phyloP scores from a whole-genome alignment of 2,797 vertebrate genomes.

The Pitangus sulphuratus region DNA sequence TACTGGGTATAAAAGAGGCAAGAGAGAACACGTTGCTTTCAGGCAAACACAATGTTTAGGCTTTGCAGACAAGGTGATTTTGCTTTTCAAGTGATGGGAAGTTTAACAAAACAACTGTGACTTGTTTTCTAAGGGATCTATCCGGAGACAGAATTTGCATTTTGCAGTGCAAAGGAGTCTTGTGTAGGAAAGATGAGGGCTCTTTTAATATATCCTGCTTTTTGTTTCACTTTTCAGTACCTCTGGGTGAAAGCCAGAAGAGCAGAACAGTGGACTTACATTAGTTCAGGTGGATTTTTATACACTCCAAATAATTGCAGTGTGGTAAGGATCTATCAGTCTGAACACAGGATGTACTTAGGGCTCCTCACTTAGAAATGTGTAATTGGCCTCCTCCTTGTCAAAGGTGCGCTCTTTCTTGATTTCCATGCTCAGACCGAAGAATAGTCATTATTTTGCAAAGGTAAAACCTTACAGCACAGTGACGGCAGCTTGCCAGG shows the following conservation, averaged over 20 bases:
- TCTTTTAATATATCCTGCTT: not conserved
- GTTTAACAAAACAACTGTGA: not conserved
- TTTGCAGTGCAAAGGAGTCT: not conserved
- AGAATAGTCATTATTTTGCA: not conserved
- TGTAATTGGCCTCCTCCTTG: not conserved
- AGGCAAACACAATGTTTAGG: not conserved
- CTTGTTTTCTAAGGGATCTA: not conserved
- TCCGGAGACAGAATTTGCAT: not conserved
- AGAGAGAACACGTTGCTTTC: not conserved
- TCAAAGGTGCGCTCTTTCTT: not conserved
- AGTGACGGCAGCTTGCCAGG: not conserved
- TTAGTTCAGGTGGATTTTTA: not conserved
- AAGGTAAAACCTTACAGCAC: not conserved
- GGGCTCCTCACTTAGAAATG: not conserved
- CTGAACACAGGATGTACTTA: fast-evolving
- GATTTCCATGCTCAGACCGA: not conserved
- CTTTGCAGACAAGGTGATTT: not conserved
- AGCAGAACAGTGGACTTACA: not conserved
- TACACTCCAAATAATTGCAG: not conserved
- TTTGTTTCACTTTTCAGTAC: not conserved
- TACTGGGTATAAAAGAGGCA: not conserved
- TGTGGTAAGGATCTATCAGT: not conserved
- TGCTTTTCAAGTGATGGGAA: not conserved
- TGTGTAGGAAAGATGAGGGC: not conserved
- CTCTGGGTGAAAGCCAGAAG: not conserved